Evolutionary conservation across 2,888 invertebrate species (phyloP), one percentile per base, ranked within the genome.

Genomic region (Metellina segmentata): DNA sequence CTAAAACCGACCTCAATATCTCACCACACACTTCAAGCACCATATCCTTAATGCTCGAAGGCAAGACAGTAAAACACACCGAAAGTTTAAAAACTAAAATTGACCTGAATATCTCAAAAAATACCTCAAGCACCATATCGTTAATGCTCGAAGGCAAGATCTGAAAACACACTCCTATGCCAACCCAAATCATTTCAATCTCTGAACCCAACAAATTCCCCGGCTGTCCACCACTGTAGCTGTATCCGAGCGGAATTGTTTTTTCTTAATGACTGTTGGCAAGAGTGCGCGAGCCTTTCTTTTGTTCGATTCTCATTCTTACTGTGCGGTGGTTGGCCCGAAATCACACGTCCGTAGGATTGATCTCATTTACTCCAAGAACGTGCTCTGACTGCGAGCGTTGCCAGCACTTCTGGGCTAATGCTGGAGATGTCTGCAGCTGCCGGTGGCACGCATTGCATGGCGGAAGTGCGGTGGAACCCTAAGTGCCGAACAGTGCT

Each of bases 311-410:
- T 88, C 75, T 51, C 78, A 78, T 81, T 87, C 87, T 87, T 87
- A 79, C 71, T 53, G 53, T 19, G 48, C 19, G 53, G 81, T 74
- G 53, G 81, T 53, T 78, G 79, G 87, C 51, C 88, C 75, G 88
- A 88, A 61, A 88, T 81, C 81, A 81, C 88, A 88, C 88, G 88
- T 81, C 81, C 75, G 88, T 81, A 61, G 81, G 88, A 88, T 88
- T 88, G 88, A 88, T 88, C 88, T 88, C 88, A 88, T 88, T 88
- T 88, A 82, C 81, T 88, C 81, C 69, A 7, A 53, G 52, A n/a
- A 88, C 88, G 88, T 88, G 88, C 61, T 53, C 81, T 74, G 88
- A 88, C 81, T 88, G 74, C 88, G 19, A 49, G 53, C 72, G 52
- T 51, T 77, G 49, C 51, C 49, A 52, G 77, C 52, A 77, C 77